These are phyloP conservation scores for Campoplex capitator DNA, from an alignment of 2,888 invertebrate genomes.

Conservation along the genomic window DNA sequence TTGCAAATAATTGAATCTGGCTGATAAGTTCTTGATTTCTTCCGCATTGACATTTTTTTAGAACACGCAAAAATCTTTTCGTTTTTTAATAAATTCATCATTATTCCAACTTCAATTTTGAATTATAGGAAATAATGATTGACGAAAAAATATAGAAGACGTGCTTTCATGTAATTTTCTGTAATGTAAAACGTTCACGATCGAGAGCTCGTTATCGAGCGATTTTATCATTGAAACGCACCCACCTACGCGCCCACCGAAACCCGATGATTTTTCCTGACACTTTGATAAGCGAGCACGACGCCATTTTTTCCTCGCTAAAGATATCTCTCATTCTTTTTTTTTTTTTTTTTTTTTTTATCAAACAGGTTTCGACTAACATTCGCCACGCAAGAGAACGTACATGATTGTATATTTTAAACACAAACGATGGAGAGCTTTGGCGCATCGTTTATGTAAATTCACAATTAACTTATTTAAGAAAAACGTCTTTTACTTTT, in stretches of 20 bases:
- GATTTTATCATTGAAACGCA: conserved; percentile 13
- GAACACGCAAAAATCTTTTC: not conserved
- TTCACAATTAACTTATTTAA: not conserved
- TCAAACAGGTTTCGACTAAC: not conserved
- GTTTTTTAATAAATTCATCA: not conserved
- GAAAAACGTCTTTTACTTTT: not conserved
- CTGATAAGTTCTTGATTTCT: no score
- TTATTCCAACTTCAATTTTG: not conserved
- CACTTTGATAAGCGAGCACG: conserved; percentile 10
- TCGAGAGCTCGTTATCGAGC: not conserved
- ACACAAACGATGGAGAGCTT: not conserved
- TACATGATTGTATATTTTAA: conserved; percentile 5
- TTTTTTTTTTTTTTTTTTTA: not conserved
- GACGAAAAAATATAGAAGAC: not conserved
- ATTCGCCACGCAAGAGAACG: not conserved
- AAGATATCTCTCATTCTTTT: not conserved
- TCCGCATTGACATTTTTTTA: no score
- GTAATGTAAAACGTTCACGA: not conserved
- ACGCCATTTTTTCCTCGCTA: not conserved
- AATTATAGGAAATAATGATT: not conserved
- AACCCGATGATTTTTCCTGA: not conserved
- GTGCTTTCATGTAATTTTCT: not conserved
- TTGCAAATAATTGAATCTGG: no score
- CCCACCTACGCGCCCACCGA: not conserved
- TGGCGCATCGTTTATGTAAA: conserved; percentile 4